These are phyloP conservation scores for Ictalurus punctatus DNA, from an alignment of 2,113 vertebrate species.

Conservation along the genomic window DNA sequence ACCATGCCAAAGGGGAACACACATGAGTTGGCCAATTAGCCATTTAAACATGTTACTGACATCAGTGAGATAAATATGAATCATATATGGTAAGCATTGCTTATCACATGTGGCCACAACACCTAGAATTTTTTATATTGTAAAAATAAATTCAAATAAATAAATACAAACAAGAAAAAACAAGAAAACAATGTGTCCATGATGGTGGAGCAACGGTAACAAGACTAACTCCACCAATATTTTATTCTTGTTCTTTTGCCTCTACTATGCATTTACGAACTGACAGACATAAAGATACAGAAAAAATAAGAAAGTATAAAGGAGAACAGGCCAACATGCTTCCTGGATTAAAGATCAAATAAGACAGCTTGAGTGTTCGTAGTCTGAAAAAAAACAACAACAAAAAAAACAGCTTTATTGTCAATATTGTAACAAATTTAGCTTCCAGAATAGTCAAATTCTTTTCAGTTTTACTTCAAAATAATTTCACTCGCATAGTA, in stretches of 20 bases:
- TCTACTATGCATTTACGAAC: background rate
- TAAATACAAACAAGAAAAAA: background rate
- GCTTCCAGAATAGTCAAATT: background rate
- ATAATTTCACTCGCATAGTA: background rate
- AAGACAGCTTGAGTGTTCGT: background rate
- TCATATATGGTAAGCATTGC: background rate
- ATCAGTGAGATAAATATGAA: background rate
- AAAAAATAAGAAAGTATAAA: background rate
- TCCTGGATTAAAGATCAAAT: background rate
- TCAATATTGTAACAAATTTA: background rate
- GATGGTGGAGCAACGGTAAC: background rate
- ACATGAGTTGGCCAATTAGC: conserved; percentile 12
- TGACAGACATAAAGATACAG: background rate
- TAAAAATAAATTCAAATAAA: background rate
- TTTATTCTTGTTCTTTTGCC: background rate
- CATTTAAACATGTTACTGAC: background rate
- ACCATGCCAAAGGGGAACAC: background rate
- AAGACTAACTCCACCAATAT: background rate
- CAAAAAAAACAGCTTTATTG: background rate
- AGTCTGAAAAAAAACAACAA: background rate
- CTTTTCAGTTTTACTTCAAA: background rate
- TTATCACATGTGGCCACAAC: background rate
- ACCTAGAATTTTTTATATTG: background rate
- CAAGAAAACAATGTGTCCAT: background rate
- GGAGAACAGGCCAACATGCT: background rate